Percentiles rank a stretch among this genome's conserved stretches.
phyloP scores from a whole-genome alignment of 2,888 invertebrate species.

The Anarsia innoxiella region DNA sequence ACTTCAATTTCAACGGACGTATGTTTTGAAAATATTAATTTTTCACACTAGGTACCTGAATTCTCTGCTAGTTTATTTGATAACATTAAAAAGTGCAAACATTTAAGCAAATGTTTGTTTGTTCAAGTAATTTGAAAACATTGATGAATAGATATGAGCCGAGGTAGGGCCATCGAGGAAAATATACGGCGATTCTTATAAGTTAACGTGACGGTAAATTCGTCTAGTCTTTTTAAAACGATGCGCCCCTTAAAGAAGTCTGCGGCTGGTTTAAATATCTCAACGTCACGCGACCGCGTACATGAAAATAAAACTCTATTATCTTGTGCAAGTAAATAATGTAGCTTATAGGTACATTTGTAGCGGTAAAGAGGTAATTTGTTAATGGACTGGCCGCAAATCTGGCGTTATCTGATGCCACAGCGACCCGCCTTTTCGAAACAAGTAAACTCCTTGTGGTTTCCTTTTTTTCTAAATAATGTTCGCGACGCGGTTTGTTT shows the following conservation, averaged over 20 bases:
- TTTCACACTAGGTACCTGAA: not conserved
- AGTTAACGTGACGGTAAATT: too few relatives aligned
- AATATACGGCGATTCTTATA: too few relatives aligned
- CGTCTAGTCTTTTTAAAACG: not conserved
- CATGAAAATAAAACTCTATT: slow-evolving; percentile 31
- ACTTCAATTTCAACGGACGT: not conserved
- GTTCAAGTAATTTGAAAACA: too few relatives aligned
- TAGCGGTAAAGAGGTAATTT: slow-evolving; percentile 54
- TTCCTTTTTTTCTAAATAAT: slow-evolving; percentile 64
- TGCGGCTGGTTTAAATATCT: slow-evolving; percentile 32
- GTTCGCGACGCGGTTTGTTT: slow-evolving; percentile 34
- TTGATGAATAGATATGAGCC: too few relatives aligned
- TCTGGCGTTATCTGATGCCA: slow-evolving; percentile 64
- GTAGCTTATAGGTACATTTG: slow-evolving; percentile 20
- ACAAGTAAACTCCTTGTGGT: slow-evolving; percentile 55
- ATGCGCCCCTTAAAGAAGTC: slow-evolving; percentile 23
- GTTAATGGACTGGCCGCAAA: slow-evolving; percentile 67
- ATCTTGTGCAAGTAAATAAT: slow-evolving; percentile 20
- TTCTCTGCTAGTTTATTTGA: not conserved
- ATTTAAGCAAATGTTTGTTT: too few relatives aligned
- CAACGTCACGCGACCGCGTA: slow-evolving; percentile 35
- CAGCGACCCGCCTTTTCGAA: slow-evolving; percentile 62
- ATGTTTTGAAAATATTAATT: not conserved
- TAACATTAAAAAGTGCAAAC: too few relatives aligned
- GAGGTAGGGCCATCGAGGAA: too few relatives aligned